Evolutionary conservation across 2,797 vertebrate species (phyloP).

Genomic region (Hozukius guyotensis): DNA sequence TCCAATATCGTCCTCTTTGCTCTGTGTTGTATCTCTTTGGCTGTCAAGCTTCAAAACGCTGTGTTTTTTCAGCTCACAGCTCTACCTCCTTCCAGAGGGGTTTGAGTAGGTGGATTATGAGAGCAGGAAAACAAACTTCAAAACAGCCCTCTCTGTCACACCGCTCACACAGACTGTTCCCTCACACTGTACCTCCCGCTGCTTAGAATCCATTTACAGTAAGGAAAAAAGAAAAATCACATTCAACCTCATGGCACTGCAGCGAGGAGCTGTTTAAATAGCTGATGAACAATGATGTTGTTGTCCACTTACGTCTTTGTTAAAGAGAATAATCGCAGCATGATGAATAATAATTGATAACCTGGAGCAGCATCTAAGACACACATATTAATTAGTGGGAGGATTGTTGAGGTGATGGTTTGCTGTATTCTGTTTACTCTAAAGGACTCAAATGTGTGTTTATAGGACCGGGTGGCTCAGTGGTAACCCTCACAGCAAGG

Average conservation of each 20-base stretch:
- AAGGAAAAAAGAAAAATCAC: not conserved
- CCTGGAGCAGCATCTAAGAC: not conserved
- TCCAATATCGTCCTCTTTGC: conserved; percentile 20
- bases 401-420: not conserved
- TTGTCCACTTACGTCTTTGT: conserved; percentile 1
- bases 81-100: conserved; percentile 50
- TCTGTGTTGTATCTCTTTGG: conserved; percentile 22
- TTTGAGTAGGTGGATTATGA: conserved; percentile 73
- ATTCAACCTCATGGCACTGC: conserved; percentile 3
- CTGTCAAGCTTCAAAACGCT: conserved; percentile 59
- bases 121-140: conserved; percentile 73
- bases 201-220: conserved; percentile 57
- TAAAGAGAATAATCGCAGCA: conserved; percentile 10
- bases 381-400: conserved; percentile 10
- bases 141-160: conserved; percentile 56
- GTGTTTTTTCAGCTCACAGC: conserved; percentile 23
- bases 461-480: not conserved
- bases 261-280: conserved; percentile 22
- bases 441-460: not conserved
- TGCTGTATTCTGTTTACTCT: not conserved
- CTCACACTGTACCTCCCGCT: conserved; percentile 41
- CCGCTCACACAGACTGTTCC: conserved; percentile 30
- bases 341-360: conserved; percentile 4
- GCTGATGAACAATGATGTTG: conserved; percentile 14
- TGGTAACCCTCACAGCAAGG: not conserved